A percentile compares a stretch with the other conserved stretches of the same genome.
phyloP scores from a whole-genome alignment of 2,113 vertebrate species.

The Agapornis roseicollis region DNA sequence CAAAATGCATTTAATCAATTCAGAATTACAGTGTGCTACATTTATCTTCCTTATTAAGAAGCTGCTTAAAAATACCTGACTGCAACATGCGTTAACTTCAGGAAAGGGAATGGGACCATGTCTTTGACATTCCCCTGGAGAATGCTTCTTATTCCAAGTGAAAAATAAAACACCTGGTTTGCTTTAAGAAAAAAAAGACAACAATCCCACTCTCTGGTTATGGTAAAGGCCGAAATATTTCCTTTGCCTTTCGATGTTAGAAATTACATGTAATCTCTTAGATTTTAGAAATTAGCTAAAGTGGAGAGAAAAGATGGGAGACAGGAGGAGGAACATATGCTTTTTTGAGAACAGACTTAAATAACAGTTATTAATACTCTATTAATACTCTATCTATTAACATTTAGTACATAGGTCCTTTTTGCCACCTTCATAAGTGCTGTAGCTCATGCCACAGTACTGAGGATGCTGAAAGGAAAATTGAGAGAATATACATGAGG shows the following conservation, averaged over 20 bases:
- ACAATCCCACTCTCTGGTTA: neutral
- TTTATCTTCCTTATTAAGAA: neutral
- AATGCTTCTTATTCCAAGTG: neutral
- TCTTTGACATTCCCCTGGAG: neutral
- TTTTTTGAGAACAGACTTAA: neutral
- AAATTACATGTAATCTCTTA: neutral
- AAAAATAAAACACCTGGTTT: neutral
- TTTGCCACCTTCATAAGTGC: neutral
- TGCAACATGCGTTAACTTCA: neutral
- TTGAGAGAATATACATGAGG: neutral
- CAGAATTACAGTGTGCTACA: neutral
- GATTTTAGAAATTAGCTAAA: neutral
- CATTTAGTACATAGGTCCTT: neutral
- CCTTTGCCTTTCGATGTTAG: neutral
- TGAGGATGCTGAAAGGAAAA: neutral
- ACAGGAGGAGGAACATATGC: accelerated
- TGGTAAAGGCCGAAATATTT: neutral
- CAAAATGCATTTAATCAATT: neutral
- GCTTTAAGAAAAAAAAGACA: neutral
- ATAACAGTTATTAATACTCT: neutral
- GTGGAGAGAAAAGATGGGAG: neutral
- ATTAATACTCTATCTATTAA: neutral
- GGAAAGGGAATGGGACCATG: neutral
- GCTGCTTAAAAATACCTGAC: neutral
- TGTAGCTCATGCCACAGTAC: neutral